Evolutionary conservation across 2,888 invertebrate genomes (phyloP).

Genomic region (Amblyjoppa proteus): DNA sequence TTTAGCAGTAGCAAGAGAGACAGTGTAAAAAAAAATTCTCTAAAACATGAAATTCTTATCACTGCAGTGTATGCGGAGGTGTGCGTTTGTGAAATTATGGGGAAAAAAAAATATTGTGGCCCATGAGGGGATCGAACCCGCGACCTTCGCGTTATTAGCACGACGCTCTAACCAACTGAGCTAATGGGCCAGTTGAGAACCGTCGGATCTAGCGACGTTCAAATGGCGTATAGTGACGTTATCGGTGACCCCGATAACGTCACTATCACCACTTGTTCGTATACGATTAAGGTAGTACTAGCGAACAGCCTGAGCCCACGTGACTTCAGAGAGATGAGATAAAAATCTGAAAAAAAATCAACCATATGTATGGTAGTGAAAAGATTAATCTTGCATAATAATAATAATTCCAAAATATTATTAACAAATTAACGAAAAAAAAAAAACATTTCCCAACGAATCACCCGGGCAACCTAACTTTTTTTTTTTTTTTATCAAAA

Average conservation of each 20-base stretch:
- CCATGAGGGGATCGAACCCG: slow-evolving; percentile 72
- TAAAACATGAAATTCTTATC: not conserved
- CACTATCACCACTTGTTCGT: not conserved
- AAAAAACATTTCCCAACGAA: no score
- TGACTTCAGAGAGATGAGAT: no score
- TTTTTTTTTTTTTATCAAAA: no score
- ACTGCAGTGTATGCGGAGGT: not conserved
- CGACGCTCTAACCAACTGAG: slow-evolving; percentile 82
- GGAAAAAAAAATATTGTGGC: slow-evolving; percentile 58
- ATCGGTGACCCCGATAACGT: not conserved
- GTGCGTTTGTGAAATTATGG: not conserved
- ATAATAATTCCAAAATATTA: no score
- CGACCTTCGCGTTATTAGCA: slow-evolving; percentile 79
- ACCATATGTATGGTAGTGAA: no score
- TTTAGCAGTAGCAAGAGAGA: not conserved
- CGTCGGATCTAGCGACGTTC: not conserved
- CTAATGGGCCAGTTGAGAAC: slow-evolving; percentile 74
- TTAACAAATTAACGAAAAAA: no score
- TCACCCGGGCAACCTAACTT: no score
- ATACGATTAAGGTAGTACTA: not conserved
- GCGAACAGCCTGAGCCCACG: no score
- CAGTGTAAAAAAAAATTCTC: slow-evolving; percentile 1
- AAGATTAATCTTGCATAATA: no score
- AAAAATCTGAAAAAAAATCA: no score
- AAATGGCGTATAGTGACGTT: not conserved